Percentiles rank a stretch among this genome's conserved stretches.
Conservation (phyloP, 2,888 invertebrate genomes). For the Pyrgus malvae region DNA sequence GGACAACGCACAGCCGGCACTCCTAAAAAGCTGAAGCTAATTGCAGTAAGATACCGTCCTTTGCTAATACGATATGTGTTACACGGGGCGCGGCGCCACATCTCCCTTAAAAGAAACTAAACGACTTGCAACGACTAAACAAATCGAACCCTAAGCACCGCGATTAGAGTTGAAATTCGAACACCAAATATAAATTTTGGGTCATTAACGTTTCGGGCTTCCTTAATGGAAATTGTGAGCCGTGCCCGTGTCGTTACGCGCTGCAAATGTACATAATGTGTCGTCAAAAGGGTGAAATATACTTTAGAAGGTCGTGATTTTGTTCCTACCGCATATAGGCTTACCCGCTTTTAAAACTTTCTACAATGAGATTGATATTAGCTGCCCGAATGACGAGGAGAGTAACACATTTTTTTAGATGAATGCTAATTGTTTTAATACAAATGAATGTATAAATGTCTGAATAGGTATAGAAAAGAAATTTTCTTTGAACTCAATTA, state of each 20-base stretch:
- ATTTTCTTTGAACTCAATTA: neutral
- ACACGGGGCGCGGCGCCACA: constrained; percentile 62
- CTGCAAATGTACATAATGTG: constrained; percentile 80
- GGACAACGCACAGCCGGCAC: constrained; percentile 50
- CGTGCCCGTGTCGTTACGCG: constrained; percentile 78
- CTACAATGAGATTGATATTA: constrained; percentile 61
- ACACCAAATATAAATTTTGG: constrained; percentile 49
- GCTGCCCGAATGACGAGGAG: constrained; percentile 40
- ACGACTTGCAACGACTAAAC: neutral
- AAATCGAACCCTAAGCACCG: neutral
- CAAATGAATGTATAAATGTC: neutral
- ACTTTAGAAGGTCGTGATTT: constrained; percentile 77
- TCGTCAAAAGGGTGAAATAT: constrained; percentile 81
- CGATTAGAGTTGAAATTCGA: constrained; percentile 52
- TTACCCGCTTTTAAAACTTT: constrained; percentile 71
- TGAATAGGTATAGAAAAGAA: neutral
- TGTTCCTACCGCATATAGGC: constrained; percentile 58
- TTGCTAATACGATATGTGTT: constrained; percentile 79
- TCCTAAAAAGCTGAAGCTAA: constrained; percentile 75
- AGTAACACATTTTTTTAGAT: constrained; percentile 13
- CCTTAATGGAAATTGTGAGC: constrained; percentile 80
- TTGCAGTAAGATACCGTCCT: constrained; percentile 79
- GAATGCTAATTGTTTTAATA: constrained; percentile 14
- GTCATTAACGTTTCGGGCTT: constrained; percentile 54
- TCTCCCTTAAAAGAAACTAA: neutral